A percentile compares a stretch with the other conserved stretches of the same genome.
Conservation (phyloP, 2,888 invertebrate species). For the Spilarctia lutea region DNA sequence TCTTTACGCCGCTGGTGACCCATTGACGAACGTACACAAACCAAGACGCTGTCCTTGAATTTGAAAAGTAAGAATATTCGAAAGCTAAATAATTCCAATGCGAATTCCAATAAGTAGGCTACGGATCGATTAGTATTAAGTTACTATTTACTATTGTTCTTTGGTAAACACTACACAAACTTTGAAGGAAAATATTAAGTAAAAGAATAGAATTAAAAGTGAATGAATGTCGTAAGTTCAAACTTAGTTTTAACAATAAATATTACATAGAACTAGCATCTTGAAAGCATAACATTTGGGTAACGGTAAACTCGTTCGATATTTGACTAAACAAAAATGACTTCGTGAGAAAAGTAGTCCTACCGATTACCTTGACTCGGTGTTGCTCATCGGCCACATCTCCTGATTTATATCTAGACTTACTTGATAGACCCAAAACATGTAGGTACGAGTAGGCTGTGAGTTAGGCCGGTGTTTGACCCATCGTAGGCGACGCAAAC, state of each 20-base stretch:
- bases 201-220: constrained; percentile 34
- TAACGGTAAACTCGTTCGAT: constrained; percentile 47
- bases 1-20: constrained; percentile 38
- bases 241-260: constrained; percentile 20
- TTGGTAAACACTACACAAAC: constrained; percentile 41
- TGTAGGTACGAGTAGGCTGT: constrained; percentile 73
- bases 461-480: constrained; percentile 84
- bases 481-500: constrained; percentile 75
- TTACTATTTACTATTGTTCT: constrained; percentile 49
- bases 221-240: constrained; percentile 26
- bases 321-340: constrained; percentile 40
- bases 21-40: constrained; percentile 42
- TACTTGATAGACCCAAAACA: constrained; percentile 71
- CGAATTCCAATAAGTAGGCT: constrained; percentile 41
- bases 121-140: constrained; percentile 35
- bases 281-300: constrained; percentile 28
- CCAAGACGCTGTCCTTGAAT: constrained; percentile 45
- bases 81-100: constrained; percentile 42
- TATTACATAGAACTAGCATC: constrained; percentile 31
- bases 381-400: constrained; percentile 55
- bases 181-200: constrained; percentile 32
- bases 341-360: constrained; percentile 42
- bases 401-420: constrained; percentile 73
- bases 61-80: constrained; percentile 36
- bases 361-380: constrained; percentile 51